Evolutionary conservation across 2,113 vertebrate genomes (phyloP).

Genomic region (Thalassarche chlororhynchos): DNA sequence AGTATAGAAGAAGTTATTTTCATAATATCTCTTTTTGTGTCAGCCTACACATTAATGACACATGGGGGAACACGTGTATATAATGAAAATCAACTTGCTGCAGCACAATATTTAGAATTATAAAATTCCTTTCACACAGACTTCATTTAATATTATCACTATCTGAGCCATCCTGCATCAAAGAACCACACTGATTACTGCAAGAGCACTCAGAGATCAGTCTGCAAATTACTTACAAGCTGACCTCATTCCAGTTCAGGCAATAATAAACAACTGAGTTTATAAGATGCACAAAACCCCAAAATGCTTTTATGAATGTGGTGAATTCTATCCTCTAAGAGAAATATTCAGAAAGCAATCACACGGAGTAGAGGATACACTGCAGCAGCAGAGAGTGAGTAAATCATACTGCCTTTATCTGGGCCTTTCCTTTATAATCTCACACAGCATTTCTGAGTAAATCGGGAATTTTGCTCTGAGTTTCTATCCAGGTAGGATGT

Average conservation of each 20-base stretch:
- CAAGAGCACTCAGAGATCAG: not conserved
- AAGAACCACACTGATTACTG: not conserved
- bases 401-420: not conserved
- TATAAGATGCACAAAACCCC: not conserved
- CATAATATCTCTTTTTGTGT: not conserved
- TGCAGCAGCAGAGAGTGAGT: not conserved
- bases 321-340: not conserved
- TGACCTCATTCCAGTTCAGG: not conserved
- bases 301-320: not conserved
- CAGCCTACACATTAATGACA: not conserved
- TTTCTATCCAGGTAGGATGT: not conserved
- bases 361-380: not conserved
- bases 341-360: not conserved
- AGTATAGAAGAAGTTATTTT: not conserved
- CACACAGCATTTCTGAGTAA: not conserved
- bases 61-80: fast-evolving
- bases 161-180: not conserved
- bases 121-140: not conserved
- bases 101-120: not conserved
- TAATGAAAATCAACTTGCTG: not conserved
- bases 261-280: not conserved
- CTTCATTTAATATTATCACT: not conserved
- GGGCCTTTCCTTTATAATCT: not conserved
- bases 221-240: not conserved
- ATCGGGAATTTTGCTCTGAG: not conserved